Base-by-base conservation (phyloP, 2,113 vertebrate species). In the Australoheros scitulus region DNA sequence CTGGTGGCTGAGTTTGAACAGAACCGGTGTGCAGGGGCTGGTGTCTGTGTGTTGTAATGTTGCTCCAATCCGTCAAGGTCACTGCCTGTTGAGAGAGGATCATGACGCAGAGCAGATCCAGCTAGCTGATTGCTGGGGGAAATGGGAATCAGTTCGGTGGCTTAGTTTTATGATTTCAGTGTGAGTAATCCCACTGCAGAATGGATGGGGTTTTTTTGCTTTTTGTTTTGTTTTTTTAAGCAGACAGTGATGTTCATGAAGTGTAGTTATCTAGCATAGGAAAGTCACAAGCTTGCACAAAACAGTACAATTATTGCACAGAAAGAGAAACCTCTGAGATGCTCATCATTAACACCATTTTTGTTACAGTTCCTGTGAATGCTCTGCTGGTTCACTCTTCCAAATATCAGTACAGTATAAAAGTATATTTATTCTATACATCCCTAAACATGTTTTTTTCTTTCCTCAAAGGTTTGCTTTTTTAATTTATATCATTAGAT, bases 121-220 rank as follows among this genome's bases (percentile, higher is more conserved):
- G 83, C 72, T 1, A 55, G 56, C 70, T 85, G 92, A 89, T 90
- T 92, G 86, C 80, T 85, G 84, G 82, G 84, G 82, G 83, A 85
- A 92, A 91, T 86, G 88, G 76, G 89, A 90, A 88, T 92, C 84
- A 91, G 81, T 86, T 94, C 89, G 83, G 83, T 84, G 84, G 90
- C 87, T 94, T 83, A 90, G 89, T 89, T 91, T 94, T 87, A 91
- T 90, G 77, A 94, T 92, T 93, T 86, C 82, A 77, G 58, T 84
- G 20, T 22, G 50, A 77, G 84, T 81, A 90, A 93, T 92, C 83
- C 89, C 87, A 82, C 65, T 61, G 34, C 81, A 72, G 68, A 90
- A 82, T 43, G 57, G 87, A 84, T 72, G 43, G 5, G 11, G 1
- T 14, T 43, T 38, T 38, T 38, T 38, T 38, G 36, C 34, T 43